phyloP scores from a whole-genome alignment of 2,888 invertebrate species.

The Fissipunctia ypsillon region DNA sequence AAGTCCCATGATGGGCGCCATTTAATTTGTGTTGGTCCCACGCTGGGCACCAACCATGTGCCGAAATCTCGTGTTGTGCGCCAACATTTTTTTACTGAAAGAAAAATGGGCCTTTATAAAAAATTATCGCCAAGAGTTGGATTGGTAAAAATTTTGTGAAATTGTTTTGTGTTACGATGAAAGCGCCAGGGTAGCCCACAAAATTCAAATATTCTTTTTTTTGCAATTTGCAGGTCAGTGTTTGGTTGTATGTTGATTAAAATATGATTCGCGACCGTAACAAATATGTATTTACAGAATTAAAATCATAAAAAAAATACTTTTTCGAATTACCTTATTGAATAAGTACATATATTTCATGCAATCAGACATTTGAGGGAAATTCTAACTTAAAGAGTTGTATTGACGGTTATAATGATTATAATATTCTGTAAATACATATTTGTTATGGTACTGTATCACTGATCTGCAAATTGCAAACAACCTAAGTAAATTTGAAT shows the following conservation, averaged over 20 bases:
- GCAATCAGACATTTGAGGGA: too few relatives aligned
- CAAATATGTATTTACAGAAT: background rate
- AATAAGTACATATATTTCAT: too few relatives aligned
- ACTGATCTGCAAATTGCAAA: too few relatives aligned
- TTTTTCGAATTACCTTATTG: too few relatives aligned
- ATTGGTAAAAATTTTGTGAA: background rate
- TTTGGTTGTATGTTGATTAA: background rate
- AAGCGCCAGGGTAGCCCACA: background rate
- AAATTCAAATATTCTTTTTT: background rate
- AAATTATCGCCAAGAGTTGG: too few relatives aligned
- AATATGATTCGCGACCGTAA: background rate
- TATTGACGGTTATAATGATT: too few relatives aligned
- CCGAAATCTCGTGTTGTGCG: background rate
- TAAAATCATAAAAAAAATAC: background rate
- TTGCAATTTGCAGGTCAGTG: background rate
- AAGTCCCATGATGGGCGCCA: slow-evolving; percentile 2
- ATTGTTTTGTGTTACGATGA: background rate
- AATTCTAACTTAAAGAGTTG: too few relatives aligned
- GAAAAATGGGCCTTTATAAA: background rate
- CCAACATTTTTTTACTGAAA: background rate
- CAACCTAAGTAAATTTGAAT: too few relatives aligned
- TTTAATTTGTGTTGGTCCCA: background rate
- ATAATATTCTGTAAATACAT: too few relatives aligned
- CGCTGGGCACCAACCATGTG: slow-evolving; percentile 16
- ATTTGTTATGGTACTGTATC: too few relatives aligned